Conservation (phyloP, 2,888 invertebrate species). For the Caenorhabditis auriculariae region DNA sequence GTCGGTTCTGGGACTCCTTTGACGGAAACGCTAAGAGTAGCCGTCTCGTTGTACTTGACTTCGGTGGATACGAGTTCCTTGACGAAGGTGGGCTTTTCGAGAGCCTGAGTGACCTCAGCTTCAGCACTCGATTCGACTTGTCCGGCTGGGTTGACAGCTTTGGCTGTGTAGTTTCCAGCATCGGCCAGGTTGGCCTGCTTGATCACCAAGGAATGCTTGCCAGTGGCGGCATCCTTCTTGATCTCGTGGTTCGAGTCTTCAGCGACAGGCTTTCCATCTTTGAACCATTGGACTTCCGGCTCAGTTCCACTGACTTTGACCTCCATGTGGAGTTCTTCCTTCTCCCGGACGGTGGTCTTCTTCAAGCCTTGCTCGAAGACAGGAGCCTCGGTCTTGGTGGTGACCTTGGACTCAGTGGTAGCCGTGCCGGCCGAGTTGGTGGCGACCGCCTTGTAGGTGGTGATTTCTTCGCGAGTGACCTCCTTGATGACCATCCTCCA, state of each 20-base stretch:
- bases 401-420: slow-evolving; percentile 52
- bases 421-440: slow-evolving; percentile 71
- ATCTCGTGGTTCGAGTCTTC: slow-evolving; percentile 67
- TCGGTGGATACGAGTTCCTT: slow-evolving; percentile 33
- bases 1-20: slow-evolving; percentile 52
- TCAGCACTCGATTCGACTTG: slow-evolving; percentile 33
- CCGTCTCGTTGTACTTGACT: slow-evolving; percentile 40
- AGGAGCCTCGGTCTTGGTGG: slow-evolving; percentile 63
- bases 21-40: slow-evolving; percentile 43
- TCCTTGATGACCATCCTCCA: slow-evolving; percentile 65
- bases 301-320: slow-evolving; percentile 83
- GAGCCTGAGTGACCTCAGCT: slow-evolving; percentile 23
- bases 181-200: slow-evolving; percentile 33
- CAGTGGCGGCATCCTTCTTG: slow-evolving; percentile 68
- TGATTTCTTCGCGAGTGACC: slow-evolving; percentile 26
- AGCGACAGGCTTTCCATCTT: slow-evolving; percentile 70
- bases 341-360: slow-evolving; percentile 74
- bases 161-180: slow-evolving; percentile 42
- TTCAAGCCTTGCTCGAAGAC: slow-evolving; percentile 75
- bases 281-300: slow-evolving; percentile 88
- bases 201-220: slow-evolving; percentile 63
- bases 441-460: slow-evolving; percentile 72
- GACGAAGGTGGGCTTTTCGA: slow-evolving; percentile 39
- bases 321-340: slow-evolving; percentile 66
- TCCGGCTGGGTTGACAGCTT: slow-evolving; percentile 43